Evolutionary conservation across 2,113 vertebrate genomes (phyloP).

Genomic region (Cygnus buccinator): DNA sequence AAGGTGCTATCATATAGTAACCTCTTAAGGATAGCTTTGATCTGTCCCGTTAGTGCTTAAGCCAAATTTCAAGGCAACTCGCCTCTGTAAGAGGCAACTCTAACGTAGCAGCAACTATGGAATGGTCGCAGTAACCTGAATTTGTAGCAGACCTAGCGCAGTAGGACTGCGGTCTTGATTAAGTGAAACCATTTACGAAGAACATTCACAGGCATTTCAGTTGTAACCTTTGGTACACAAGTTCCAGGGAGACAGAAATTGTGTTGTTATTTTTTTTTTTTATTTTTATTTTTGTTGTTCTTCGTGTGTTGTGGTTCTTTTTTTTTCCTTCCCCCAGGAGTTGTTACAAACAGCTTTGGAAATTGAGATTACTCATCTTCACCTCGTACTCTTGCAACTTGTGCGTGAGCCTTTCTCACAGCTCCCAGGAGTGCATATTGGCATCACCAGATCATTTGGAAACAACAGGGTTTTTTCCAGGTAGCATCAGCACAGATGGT

Average conservation of each 20-base stretch:
- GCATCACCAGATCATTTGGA: constrained; percentile 47
- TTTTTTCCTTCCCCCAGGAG: neutral
- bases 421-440: constrained; percentile 44
- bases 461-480: constrained; percentile 67
- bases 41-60: neutral
- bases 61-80: neutral
- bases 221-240: neutral
- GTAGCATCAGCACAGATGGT: constrained; percentile 71
- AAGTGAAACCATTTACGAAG: neutral
- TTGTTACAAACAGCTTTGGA: constrained; percentile 30
- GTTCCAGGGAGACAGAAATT: neutral
- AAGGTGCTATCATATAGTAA: neutral
- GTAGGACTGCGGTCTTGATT: neutral
- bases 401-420: neutral
- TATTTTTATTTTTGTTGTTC: neutral
- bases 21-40: neutral
- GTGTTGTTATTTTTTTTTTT: neutral
- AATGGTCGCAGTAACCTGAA: neutral
- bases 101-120: neutral
- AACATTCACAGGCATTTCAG: neutral
- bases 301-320: too few species aligned
- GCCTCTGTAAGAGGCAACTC: neutral
- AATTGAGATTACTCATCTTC: constrained; percentile 26
- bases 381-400: constrained; percentile 5
- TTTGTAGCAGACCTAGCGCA: neutral